A percentile compares a stretch with the other conserved stretches of the same genome.
Evolutionary conservation across 2,888 invertebrate genomes (phyloP).

Genomic region (Eupeodes luniger): DNA sequence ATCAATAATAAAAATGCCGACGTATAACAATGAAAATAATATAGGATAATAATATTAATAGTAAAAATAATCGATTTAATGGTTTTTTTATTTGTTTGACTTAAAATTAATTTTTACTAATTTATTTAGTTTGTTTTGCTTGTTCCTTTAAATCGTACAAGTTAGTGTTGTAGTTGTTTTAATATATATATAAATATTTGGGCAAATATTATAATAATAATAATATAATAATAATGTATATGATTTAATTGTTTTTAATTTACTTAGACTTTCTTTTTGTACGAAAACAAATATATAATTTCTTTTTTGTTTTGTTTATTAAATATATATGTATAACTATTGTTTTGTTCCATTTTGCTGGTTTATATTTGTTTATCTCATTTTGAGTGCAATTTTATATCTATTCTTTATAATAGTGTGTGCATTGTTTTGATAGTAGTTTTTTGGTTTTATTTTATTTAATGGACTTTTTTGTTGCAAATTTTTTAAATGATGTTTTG

Average conservation of each 20-base stretch:
- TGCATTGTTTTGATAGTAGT: conserved; percentile 49
- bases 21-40: conserved; percentile 26
- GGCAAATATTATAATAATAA: conserved; percentile 55
- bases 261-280: conserved; percentile 51
- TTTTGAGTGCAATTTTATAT: conserved; percentile 48
- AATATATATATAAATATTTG: conserved; percentile 69
- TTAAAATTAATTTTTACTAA: conserved; percentile 67
- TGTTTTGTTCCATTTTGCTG: conserved; percentile 53
- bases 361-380: conserved; percentile 22
- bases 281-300: conserved; percentile 57
- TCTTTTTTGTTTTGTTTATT: conserved; percentile 23
- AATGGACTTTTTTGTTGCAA: conserved; percentile 38
- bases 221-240: conserved; percentile 47
- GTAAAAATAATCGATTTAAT: conserved; percentile 21
- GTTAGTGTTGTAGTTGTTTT: conserved; percentile 50
- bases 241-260: conserved; percentile 30
- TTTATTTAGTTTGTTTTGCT: conserved; percentile 44
- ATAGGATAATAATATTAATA: conserved; percentile 4
- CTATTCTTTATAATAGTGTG: conserved; percentile 43
- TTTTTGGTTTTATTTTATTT: conserved; percentile 37
- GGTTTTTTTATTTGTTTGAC: conserved; percentile 25
- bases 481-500: conserved; percentile 23
- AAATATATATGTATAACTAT: conserved; percentile 15
- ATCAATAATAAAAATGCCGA: conserved; percentile 48
- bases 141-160: conserved; percentile 53